Evolutionary conservation across 2,113 vertebrate species (phyloP), one percentile per base, ranked within the genome.

Genomic region (Anser brachyrhynchus): DNA sequence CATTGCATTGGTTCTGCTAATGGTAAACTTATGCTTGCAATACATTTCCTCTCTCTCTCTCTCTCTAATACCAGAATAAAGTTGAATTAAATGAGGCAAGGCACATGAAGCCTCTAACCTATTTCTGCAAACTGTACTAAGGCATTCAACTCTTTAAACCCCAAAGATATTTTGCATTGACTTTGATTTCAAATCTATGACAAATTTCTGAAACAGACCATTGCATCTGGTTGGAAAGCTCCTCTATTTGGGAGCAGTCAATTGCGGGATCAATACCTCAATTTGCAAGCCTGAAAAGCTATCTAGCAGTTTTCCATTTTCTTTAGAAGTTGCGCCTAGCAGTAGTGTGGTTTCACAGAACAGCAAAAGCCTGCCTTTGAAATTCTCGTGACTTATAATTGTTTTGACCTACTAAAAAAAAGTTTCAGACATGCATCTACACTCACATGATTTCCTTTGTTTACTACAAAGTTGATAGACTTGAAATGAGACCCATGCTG

Each of bases 1-100:
- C 31, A 52, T 46, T 62, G 49, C 17, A 46, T 70, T 81, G 43
- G 28, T 90, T 74, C 89, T 93, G 91, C 67, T 95, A 90, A 95
- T 19, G 61, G 43, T 65, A 83, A 95, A 73, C 23, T 54, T 55
- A 28, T 0, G 10, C 55, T 75, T 72, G 22, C 15, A 65, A 69
- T 21, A 64, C 29, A 54, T 87, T 82, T 87, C 37, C 46, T 83
- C 54, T 23, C 49, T 55, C 74, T 23, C 49, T 55, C 74, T 66
- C 10, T 55, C 74, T 66, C 11, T 31, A 71, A 67, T 33, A 94
- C 37, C 19, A 80, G 52, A 92, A 52, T 44, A 57, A 33, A 74
- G 72, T 49, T 71, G 72, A 94, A 87, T 72, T 75, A 81, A 95
- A 92, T 43, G 46, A 88, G 86, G 55, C 37, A 78, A 73, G 54